Evolutionary conservation across 2,888 invertebrate species (phyloP), one percentile per base, ranked within the genome.

Genomic region (Agapostemon virescens): DNA sequence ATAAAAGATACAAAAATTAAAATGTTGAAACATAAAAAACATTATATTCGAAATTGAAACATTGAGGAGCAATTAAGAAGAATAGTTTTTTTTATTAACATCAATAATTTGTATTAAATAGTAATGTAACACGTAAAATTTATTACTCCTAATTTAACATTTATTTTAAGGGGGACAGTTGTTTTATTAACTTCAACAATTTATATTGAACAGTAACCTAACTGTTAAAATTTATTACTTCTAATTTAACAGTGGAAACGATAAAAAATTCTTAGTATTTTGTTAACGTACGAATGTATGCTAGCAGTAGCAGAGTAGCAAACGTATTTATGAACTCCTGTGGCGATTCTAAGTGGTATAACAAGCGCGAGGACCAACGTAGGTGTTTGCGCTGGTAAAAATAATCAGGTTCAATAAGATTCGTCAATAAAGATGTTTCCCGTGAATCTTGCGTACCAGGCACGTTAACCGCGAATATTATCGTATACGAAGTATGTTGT

Each of bases 371-470:
- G 64, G 76, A 71, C 79, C 71, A 80, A 74, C 77, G 26, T 40
- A 52, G 45, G 36, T 78, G 76, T 83, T 82, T 74, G 58, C 64
- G 23, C 58, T 15, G 38, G 67, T 71, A 76, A 81, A 85, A 85
- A 85, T 85, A 86, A 75, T 77, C 74, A 0, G 7, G 33, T 68
- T 40, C 69, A 80, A 87, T 69, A 61, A 55, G 61, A 81, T 83
- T 40, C n/a, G 85, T 83, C 81, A 86, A 85, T 33, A 87, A 55
- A 81, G 74, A 49, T 73, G 79, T 85, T 86, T 82, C 75, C 36
- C 75, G 61, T 17, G 20, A 40, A 26, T 61, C 17, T 66, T 66
- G 17, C 74, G 26, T 68, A 38, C 17, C 61, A 33, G 33, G 45
- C 52, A 64, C 45, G 68, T 33, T 15, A 36, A 58, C 69, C 23